Conservation (phyloP, 2,888 invertebrate species). For the Dusona sp. region DNA sequence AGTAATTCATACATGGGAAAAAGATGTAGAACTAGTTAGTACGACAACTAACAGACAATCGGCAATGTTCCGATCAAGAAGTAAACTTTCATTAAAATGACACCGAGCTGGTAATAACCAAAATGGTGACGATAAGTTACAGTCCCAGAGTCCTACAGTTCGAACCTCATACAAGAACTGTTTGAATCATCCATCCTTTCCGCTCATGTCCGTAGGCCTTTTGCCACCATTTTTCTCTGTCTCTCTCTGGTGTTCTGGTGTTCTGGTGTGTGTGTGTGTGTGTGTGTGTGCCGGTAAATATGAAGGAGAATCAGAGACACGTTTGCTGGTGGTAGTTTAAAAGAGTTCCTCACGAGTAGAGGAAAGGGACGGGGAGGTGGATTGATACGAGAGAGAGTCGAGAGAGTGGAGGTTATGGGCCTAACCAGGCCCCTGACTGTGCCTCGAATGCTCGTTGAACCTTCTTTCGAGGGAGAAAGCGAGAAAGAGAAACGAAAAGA, state of each 20-base stretch:
- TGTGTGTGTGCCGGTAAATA: slow-evolving; percentile 29
- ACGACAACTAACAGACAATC: no score
- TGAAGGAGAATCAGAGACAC: slow-evolving; percentile 30
- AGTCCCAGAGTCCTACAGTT: background rate
- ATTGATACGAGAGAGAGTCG: slow-evolving; percentile 45
- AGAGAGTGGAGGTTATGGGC: slow-evolving; percentile 59
- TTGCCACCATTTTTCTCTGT: slow-evolving; percentile 18
- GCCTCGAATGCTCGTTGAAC: slow-evolving; percentile 51
- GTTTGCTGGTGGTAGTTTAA: slow-evolving; percentile 36
- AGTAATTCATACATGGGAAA: background rate
- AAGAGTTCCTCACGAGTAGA: slow-evolving; percentile 31
- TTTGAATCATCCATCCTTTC: background rate
- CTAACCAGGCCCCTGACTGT: slow-evolving; percentile 61
- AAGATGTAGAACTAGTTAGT: background rate
- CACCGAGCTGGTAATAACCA: no score
- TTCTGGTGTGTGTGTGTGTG: no score
- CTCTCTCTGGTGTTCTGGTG: slow-evolving; percentile 41
- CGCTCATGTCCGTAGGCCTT: background rate
- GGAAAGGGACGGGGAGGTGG: background rate
- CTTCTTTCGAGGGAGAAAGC: slow-evolving; percentile 59
- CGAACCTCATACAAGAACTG: background rate
- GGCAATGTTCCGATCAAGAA: background rate
- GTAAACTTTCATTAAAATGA: no score
- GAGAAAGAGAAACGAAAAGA: slow-evolving; percentile 61
- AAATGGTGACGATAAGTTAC: no score